Conservation (phyloP, 1,140 invertebrate species). For the Drosophila suzukii region DNA sequence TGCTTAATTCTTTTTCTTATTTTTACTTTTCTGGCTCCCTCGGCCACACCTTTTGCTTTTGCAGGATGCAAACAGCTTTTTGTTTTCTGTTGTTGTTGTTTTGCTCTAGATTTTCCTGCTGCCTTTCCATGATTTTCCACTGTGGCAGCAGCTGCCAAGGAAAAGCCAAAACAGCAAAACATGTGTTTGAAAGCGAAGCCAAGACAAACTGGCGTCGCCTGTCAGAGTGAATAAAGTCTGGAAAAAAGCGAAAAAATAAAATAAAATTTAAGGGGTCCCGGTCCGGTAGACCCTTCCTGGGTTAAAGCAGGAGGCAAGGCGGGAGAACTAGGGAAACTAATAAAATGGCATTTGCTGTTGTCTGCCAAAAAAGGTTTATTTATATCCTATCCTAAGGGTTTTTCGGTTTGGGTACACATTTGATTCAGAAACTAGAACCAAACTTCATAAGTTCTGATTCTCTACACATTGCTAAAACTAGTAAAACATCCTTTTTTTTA, state of each 20-base stretch:
- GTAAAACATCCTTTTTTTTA: too few relatives aligned
- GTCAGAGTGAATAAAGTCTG: slow-evolving; percentile 26
- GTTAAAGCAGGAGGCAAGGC: neutral
- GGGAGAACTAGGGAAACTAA: slow-evolving; percentile 10
- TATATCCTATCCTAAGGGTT: slow-evolving; percentile 1
- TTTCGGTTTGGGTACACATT: neutral
- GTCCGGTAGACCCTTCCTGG: slow-evolving; percentile 15
- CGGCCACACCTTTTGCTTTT: slow-evolving; percentile 26
- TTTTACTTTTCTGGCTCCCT: slow-evolving; percentile 8
- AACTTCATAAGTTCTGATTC: too few relatives aligned
- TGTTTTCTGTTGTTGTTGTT: slow-evolving; percentile 45
- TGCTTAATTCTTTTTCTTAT: slow-evolving; percentile 36
- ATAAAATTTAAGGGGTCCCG: slow-evolving; percentile 5
- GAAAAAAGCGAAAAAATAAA: slow-evolving; percentile 8
- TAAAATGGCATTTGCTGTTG: slow-evolving; percentile 26
- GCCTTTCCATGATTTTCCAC: slow-evolving; percentile 29
- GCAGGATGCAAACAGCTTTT: slow-evolving; percentile 33
- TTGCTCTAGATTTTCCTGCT: slow-evolving; percentile 50
- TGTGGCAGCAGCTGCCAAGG: slow-evolving; percentile 46
- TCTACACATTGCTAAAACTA: too few relatives aligned
- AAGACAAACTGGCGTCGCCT: slow-evolving; percentile 65
- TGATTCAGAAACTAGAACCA: too few relatives aligned
- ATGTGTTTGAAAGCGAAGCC: slow-evolving; percentile 53
- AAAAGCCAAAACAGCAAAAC: slow-evolving; percentile 30
- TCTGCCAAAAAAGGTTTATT: slow-evolving; percentile 18